Percentiles rank a stretch among this genome's conserved stretches.
Conservation (phyloP, 64 coral and sea anemone genomes). For the Anthopleura sola region DNA sequence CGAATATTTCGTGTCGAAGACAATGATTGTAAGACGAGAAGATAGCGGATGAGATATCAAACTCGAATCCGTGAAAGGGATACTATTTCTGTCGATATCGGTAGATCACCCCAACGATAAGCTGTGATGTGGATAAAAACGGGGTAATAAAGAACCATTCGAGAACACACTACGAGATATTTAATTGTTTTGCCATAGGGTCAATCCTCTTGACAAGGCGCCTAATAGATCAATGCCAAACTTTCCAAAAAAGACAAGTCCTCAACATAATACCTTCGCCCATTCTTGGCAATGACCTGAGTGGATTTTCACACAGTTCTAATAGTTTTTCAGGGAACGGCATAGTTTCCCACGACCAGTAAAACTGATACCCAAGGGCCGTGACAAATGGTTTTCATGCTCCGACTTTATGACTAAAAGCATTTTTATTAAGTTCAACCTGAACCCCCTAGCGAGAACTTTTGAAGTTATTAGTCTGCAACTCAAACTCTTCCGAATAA, state of each 20-base stretch:
- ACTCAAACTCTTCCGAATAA: constrained; percentile 6
- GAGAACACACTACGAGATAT: constrained; percentile 13
- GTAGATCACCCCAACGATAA: constrained; percentile 21
- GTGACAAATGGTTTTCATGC: constrained; percentile 13
- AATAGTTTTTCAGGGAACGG: constrained; percentile 8
- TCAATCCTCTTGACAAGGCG: constrained; percentile 25
- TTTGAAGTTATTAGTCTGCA: constrained; percentile 29
- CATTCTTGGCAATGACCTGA: constrained; percentile 20
- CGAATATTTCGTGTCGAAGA: background rate
- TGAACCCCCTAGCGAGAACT: constrained; percentile 11
- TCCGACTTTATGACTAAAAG: background rate
- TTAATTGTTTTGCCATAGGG: constrained; percentile 30
- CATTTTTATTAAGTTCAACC: background rate
- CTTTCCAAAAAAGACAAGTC: constrained; percentile 2
- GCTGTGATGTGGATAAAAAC: background rate
- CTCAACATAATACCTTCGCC: background rate
- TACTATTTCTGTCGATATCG: constrained; percentile 30
- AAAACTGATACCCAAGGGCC: background rate
- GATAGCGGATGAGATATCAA: constrained; percentile 4
- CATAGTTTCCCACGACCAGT: constrained; percentile 17
- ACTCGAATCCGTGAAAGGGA: background rate
- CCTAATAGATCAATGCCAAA: constrained; percentile 18
- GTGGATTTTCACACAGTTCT: constrained; percentile 22
- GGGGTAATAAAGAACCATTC: constrained; percentile 29
- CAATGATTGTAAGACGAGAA: constrained; percentile 12